Base-by-base conservation (phyloP, 1,140 invertebrate species). In the Drosophila truncata region DNA sequence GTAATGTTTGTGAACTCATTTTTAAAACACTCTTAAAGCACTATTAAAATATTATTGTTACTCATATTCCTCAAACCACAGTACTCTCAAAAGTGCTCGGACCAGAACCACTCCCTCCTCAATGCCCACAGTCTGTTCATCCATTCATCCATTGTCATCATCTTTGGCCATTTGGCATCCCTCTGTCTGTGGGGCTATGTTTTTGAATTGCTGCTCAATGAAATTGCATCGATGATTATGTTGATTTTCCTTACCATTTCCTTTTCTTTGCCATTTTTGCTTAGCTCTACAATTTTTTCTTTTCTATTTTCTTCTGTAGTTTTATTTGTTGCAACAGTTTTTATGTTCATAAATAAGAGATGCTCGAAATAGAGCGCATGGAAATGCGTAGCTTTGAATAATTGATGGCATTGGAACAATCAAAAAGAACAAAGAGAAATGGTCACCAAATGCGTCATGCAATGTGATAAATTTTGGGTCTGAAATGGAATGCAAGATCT, bases 211-310 rank as follows among this genome's bases (percentile, higher is more conserved):
- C 79, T 80, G 29, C 85, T 88, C 85, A 88, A 85, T 70, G 85
- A 64, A 88, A 88, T 88, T 88, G 85, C 85, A 88, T 79, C 75
- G 78, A 88, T 90, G 85, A 88, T 88, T 85, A 81, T 90, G 85
- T 85, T 90, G 85, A 88, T 90, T 81, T 78, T 77, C 61, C 54
- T 37, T 44, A 39, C 42, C 20, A 55, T 77, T 55, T 60, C 20
- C 54, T 35, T 50, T 72, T 71, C 27, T 57, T 39, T n/a, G 20
- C 18, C n/a, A 23, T 39, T 57, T 78, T 44, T 62, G 69, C 69
- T 82, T 78, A 39, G 42, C 79, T 77, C 59, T 71, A 75, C 74
- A 80, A 74, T 85, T 85, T 77, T 23, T 14, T 23, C 20, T 14
- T 7, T 5, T 14, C 20, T 7, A 44, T 20, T 61, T 46, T 49